These are phyloP conservation scores for Bugula neritina DNA, from an alignment of 2,888 invertebrate genomes.

Conservation along the genomic window DNA sequence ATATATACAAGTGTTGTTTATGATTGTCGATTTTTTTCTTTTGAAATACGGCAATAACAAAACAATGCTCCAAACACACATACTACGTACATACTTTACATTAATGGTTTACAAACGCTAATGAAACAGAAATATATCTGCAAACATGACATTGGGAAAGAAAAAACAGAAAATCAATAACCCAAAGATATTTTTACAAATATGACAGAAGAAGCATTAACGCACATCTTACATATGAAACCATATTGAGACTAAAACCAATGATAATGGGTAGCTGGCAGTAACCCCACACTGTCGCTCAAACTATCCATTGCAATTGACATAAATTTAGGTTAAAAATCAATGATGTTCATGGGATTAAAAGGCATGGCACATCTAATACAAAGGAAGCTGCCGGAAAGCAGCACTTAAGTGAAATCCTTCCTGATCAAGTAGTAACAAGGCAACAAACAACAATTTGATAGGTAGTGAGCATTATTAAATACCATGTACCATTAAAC, in stretches of 20 bases:
- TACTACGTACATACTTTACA: background rate
- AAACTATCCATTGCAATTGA: background rate
- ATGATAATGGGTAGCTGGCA: background rate
- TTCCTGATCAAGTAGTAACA: background rate
- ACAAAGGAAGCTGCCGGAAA: constrained; percentile 5
- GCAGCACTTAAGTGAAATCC: background rate
- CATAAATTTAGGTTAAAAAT: constrained; percentile 1
- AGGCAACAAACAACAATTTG: background rate
- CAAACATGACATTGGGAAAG: background rate
- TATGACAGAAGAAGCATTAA: background rate
- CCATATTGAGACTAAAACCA: background rate
- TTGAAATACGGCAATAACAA: background rate
- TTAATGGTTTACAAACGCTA: background rate
- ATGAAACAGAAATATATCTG: background rate
- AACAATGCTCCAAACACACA: background rate
- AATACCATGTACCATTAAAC: background rate
- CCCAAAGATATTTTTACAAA: background rate
- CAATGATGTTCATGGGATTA: background rate
- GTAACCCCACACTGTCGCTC: background rate
- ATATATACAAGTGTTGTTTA: no score
- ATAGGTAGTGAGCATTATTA: background rate
- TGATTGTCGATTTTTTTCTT: background rate
- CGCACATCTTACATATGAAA: no score
- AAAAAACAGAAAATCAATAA: background rate
- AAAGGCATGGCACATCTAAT: background rate